Base-by-base conservation (phyloP, 2,888 invertebrate genomes). In the Argyresthia goedartella region DNA sequence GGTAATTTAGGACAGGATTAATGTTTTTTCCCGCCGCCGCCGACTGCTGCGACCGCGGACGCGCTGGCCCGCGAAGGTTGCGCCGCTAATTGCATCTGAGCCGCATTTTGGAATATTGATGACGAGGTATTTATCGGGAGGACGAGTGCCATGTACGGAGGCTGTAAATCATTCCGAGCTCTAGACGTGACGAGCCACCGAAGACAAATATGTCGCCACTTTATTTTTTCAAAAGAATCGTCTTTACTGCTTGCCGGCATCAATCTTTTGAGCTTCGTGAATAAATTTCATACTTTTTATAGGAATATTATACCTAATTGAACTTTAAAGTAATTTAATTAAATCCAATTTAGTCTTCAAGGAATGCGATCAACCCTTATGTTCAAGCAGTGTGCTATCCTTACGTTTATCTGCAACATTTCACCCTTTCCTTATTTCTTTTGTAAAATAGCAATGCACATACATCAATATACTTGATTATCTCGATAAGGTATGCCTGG, bases 71-170 rank as follows among this genome's bases (percentile, higher is more conserved):
- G 77, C 70, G 81, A 82, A 82, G 85, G 84, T 74, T 81, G 70
- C 66, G 64, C 76, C 69, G 84, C 84, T 86, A 86, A 86, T 85
- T 86, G 81, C 84, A 66, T 75, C 69, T n/a, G 72, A 76, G 78
- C 78, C 73, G 82, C 85, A 84, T 85, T 85, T 85, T 81, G 81
- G 85, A 85, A 86, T 86, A 86, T 85, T 85, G 85, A 85, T 85
- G 81, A 82, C 81, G 81, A 80, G 79, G 73, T 75, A 81, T 84
- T 82, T 84, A 85, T 84, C 82, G 79, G 73, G 79, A 79, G 79
- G 79, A 82, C 85, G 71, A 74, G 73, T 67, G 61, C 85, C 85
- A 72, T 86, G 76, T 84, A 85, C 60, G 85, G 85, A 66, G 64
- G 69, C 76, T 67, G 85, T 86, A 85, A 82, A 85, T 85, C 82